phyloP scores from a whole-genome alignment of 2,888 invertebrate genomes.

The Chalcosyrphus nemorum region DNA sequence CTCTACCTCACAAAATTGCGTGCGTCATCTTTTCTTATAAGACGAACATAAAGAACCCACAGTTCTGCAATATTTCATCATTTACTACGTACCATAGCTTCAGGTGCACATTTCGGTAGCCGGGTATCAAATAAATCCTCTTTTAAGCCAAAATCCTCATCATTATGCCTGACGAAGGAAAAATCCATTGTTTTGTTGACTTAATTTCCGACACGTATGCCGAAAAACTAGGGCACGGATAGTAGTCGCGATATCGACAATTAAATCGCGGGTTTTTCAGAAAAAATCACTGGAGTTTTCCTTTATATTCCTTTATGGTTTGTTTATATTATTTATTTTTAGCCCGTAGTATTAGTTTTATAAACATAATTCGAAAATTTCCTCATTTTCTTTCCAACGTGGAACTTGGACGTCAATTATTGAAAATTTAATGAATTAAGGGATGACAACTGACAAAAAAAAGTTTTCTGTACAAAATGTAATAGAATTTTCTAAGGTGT shows the following conservation, averaged over 20 bases:
- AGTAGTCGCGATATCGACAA: background rate
- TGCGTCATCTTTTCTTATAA: slow-evolving; percentile 2
- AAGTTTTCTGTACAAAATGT: background rate
- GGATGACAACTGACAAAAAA: background rate
- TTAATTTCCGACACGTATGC: slow-evolving; percentile 50
- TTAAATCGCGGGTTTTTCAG: background rate
- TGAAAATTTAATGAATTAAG: background rate
- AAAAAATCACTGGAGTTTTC: background rate
- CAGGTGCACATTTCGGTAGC: slow-evolving; percentile 49
- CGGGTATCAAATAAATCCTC: slow-evolving; percentile 50
- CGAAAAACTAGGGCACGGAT: slow-evolving; percentile 18
- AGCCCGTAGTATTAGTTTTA: slow-evolving; percentile 20
- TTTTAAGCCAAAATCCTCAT: slow-evolving; percentile 47
- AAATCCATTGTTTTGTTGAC: slow-evolving; percentile 49
- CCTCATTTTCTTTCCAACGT: slow-evolving; percentile 71
- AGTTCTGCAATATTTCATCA: background rate
- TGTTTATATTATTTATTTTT: slow-evolving; percentile 56
- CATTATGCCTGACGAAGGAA: slow-evolving; percentile 41
- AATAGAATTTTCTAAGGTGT: background rate
- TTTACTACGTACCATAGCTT: slow-evolving; percentile 62
- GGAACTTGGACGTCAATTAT: slow-evolving; percentile 69
- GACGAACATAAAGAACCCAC: background rate
- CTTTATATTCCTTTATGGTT: no score
- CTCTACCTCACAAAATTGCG: no score
- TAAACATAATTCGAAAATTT: slow-evolving; percentile 43